These are phyloP conservation scores for Enoplosus armatus DNA, from an alignment of 2,797 vertebrate species.

Conservation along the genomic window DNA sequence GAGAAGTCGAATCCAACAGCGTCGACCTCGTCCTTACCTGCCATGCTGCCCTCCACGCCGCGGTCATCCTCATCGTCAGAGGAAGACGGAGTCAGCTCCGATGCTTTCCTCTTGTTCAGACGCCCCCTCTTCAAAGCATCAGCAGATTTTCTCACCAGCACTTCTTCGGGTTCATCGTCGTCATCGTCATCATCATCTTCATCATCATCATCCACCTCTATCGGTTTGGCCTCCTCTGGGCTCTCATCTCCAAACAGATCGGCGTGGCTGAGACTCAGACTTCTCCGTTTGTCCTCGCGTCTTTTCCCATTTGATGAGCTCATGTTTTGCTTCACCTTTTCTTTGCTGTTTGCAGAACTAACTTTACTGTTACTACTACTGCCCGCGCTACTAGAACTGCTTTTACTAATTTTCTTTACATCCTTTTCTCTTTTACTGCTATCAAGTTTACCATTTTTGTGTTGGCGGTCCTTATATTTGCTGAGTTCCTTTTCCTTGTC, in stretches of 20 bases:
- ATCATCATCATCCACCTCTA: conserved; percentile 39
- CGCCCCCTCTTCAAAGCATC: conserved; percentile 75
- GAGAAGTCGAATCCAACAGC: conserved; percentile 84
- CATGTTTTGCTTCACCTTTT: conserved; percentile 73
- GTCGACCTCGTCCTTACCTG: conserved; percentile 70
- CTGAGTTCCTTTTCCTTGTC: conserved; percentile 80
- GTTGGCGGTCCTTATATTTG: conserved; percentile 70
- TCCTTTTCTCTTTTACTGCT: conserved; percentile 70
- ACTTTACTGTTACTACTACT: conserved; percentile 64
- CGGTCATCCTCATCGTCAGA: conserved; percentile 74
- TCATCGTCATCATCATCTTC: not conserved
- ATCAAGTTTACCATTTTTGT: conserved; percentile 84
- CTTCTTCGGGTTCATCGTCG: conserved; percentile 68
- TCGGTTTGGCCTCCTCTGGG: conserved; percentile 84
- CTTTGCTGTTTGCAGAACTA: conserved; percentile 55
- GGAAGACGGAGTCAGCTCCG: conserved; percentile 71
- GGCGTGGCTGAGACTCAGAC: conserved; percentile 90
- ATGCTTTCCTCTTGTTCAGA: conserved; percentile 76
- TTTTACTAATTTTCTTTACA: conserved; percentile 65
- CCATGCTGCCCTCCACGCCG: conserved; percentile 6
- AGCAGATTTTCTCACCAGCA: conserved; percentile 79
- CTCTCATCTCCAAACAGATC: conserved; percentile 98
- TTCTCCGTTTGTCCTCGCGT: conserved; percentile 77
- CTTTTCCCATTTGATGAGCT: conserved; percentile 68
- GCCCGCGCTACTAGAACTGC: conserved; percentile 59